Base-by-base conservation (phyloP, 2,888 invertebrate genomes). In the Ochropleura plecta region DNA sequence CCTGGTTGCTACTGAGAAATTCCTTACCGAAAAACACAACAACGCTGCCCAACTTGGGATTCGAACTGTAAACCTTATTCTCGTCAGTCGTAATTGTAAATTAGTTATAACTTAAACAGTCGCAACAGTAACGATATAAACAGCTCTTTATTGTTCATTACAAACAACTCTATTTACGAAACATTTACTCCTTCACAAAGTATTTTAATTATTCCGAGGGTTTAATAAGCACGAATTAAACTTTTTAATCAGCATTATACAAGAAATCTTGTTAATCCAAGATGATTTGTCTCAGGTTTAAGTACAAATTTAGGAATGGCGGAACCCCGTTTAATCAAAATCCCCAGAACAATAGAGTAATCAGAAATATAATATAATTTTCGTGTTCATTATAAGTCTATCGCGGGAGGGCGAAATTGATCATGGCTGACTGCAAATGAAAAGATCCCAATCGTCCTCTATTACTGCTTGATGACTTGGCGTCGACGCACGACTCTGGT, bases 281-380 rank as follows among this genome's bases (percentile, higher is more conserved):
- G 89, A 91, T 91, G 88, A 94, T 94, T 94, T 91, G 91, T 91
- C 88, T 85, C 76, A 87, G 89, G 85, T 91, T 90, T 86, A 86
- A 88, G 89, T 86, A 87, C 87, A 89, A 93, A 91, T 90, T 90
- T 87, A 88, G 87, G 85, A 85, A 85, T 84, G 83, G 85, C 83
- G 85, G 88, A 88, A 90, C 89, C 91, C 90, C 90, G 89, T 92
- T 94, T 94, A 94, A 94, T 94, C 93, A 92, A 91, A 95, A 93
- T 90, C 89, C 78, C 82, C 83, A 86, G 90, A 94, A 95, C 93
- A 95, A 95, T 94, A 91, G 92, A 91, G 91, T 93, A 94, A 94
- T 95, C 94, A 94, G 93, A 92, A 92, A 93, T 95, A 93, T 94
- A 94, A 88, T 93, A 92, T 92, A 93, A 95, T 95, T 95, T 93